Evolutionary conservation across 2,888 invertebrate genomes (phyloP), one percentile per base, ranked within the genome.

Genomic region (Pegoplata infirma): DNA sequence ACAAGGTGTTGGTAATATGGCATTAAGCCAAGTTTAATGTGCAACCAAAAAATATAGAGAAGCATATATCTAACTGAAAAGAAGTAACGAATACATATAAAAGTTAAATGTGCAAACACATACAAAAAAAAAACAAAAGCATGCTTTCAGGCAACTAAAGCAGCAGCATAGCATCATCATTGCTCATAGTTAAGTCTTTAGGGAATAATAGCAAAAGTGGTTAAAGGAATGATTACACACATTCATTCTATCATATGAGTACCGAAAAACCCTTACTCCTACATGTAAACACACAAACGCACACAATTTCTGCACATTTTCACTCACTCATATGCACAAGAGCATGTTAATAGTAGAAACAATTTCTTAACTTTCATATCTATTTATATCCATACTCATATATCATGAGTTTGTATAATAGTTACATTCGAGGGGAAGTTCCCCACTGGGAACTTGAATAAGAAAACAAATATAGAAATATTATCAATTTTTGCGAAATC

Each of bases 1-100:
- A 68, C 17, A 68, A 68, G 63, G 61, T 68, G 74, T 40, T 75
- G 47, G 46, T 55, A 74, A 59, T 71, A 51, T 58, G 59, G 64
- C 71, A 71, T 55, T 71, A 61, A 66, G 71, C 58, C 51, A 40
- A 47, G 46, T 66, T 47, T 53, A 61, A 61, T 59, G 55, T 49
- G 66, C 55, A 51, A 63, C 49, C 23, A 64, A 53, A 71, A 23
- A 40, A 8, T 36, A 12, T 40, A 1, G 12, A 36, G 36, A 4
- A 36, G 12, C 36, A 40, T 12, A n/a, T 40, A 40, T 12, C 8
- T 44, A 32, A 19, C 53, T 16, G 17, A 8, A 47, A 51, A 51
- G 17, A 59, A 14, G 1, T 51, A 32, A 8, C 14, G 10, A 44
- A 51, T 25, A 21, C 36, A 14, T 19, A 36, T 44, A 25, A 25